These are phyloP conservation scores for Apomyelois bistriatella DNA, from an alignment of 2,888 invertebrate genomes.

Conservation along the genomic window DNA sequence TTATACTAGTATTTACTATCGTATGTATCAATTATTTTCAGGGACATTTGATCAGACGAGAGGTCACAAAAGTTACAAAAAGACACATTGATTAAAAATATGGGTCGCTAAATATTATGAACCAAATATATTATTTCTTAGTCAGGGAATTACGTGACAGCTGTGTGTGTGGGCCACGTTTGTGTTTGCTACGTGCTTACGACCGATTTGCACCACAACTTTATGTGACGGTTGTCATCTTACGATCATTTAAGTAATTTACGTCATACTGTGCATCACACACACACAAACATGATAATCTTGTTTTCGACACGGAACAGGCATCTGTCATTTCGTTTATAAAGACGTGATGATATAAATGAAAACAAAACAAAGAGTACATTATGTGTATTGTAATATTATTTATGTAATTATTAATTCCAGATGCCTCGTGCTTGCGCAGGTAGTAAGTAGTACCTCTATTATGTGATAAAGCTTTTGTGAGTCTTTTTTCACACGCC, in stretches of 20 bases:
- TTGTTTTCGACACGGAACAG: conserved; percentile 5
- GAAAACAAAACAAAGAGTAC: conserved; percentile 4
- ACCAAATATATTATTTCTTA: no score
- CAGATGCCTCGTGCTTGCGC: no score
- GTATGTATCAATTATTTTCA: not conserved
- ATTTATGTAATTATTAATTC: not conserved
- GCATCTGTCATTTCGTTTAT: conserved; percentile 2
- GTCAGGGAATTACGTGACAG: not conserved
- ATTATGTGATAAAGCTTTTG: no score
- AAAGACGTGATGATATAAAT: conserved; percentile 7
- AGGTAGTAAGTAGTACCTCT: no score
- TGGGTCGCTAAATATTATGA: not conserved
- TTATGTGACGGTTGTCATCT: not conserved
- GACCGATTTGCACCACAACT: not conserved
- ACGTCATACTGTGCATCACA: conserved; percentile 3
- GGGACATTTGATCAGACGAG: not conserved
- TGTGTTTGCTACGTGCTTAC: not conserved
- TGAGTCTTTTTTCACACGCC: no score
- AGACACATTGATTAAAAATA: not conserved
- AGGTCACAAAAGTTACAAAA: not conserved
- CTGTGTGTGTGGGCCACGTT: no score
- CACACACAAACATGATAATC: conserved; percentile 1
- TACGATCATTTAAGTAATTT: conserved; percentile 3
- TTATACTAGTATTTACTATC: no score
- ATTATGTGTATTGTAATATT: not conserved